phyloP scores from a whole-genome alignment of 2,113 vertebrate species.

The Peromyscus leucopus region DNA sequence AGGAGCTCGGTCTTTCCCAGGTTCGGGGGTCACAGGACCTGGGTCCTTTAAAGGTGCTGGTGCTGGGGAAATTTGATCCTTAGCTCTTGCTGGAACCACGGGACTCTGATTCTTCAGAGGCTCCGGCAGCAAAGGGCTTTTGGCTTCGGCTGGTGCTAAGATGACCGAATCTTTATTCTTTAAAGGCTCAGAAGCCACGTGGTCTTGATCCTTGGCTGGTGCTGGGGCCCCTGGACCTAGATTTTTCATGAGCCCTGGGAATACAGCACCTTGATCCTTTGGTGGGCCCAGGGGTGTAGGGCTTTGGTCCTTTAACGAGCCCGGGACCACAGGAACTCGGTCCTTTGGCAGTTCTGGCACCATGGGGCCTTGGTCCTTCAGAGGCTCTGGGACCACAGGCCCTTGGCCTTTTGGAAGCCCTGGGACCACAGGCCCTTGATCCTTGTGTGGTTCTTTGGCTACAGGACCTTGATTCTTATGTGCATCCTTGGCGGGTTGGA shows the following conservation, averaged over 20 bases:
- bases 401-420: constrained; percentile 57
- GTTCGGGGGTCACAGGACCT: neutral
- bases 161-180: constrained; percentile 51
- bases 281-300: neutral
- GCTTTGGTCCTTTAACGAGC: constrained; percentile 32
- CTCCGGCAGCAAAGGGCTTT: neutral
- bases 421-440: constrained; percentile 10
- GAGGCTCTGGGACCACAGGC: constrained; percentile 47
- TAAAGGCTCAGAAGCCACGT: neutral
- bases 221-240: neutral
- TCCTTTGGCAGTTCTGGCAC: constrained; percentile 29
- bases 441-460: constrained; percentile 66
- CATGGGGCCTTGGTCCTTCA: constrained; percentile 46
- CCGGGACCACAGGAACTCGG: constrained; percentile 21
- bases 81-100: neutral
- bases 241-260: neutral
- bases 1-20: neutral
- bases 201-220: constrained; percentile 57
- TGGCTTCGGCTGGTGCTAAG: constrained; percentile 61
- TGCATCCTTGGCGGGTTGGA: constrained; percentile 56
- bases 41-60: neutral
- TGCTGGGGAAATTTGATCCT: neutral
- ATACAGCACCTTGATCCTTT: constrained; percentile 17
- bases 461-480: constrained; percentile 67
- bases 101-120: constrained; percentile 20